Conservation (phyloP, 2,797 vertebrate genomes). For the Ceyx erithaca region DNA sequence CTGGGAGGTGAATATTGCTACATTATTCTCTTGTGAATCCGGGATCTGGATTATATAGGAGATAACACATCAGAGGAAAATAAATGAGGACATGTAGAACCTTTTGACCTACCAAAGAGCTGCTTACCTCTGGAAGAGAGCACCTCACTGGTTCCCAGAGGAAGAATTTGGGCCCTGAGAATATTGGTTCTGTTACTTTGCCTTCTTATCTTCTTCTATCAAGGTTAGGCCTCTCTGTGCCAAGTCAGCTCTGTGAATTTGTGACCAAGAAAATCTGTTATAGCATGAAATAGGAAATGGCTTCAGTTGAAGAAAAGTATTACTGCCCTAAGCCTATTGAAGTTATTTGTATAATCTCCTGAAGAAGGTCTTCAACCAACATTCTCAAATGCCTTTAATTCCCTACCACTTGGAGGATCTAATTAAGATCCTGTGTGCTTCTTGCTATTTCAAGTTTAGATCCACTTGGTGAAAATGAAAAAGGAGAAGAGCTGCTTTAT, state of each 20-base stretch:
- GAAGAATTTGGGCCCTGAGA: not conserved
- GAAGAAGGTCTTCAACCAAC: not conserved
- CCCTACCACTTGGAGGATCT: not conserved
- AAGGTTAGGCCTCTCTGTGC: not conserved
- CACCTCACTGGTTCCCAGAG: not conserved
- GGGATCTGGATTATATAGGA: not conserved
- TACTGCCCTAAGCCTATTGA: not conserved
- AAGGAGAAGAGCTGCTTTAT: not conserved
- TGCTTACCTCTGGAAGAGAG: not conserved
- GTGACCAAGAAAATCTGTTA: not conserved
- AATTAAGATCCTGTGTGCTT: not conserved
- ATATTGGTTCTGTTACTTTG: not conserved
- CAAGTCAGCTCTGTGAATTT: not conserved
- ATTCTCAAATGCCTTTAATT: not conserved
- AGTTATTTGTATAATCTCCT: not conserved
- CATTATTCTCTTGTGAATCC: not conserved
- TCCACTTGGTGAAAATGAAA: not conserved
- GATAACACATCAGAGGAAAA: not conserved
- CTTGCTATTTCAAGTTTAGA: not conserved
- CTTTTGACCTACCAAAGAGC: not conserved
- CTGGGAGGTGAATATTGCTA: not conserved
- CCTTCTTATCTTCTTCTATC: not conserved
- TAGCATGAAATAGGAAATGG: not conserved
- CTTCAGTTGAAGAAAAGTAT: not conserved
- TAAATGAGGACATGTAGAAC: not conserved